Conservation (phyloP, 2,888 invertebrate genomes). For the Pheosia tremula region DNA sequence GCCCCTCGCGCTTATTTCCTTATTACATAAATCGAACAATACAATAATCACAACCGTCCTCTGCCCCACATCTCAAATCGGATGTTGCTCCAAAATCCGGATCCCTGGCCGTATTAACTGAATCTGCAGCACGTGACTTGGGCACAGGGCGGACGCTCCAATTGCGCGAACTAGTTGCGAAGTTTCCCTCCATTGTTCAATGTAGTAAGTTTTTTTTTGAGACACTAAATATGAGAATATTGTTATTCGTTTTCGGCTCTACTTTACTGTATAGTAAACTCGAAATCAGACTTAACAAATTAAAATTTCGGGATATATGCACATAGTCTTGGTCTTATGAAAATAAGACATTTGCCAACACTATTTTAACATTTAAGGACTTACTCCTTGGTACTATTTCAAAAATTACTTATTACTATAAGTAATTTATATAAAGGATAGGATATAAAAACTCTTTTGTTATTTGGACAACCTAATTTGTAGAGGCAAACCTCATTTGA, state of each 20-base stretch:
- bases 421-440: too few relatives aligned
- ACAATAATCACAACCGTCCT: constrained; percentile 31
- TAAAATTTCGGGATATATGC: too few relatives aligned
- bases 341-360: too few relatives aligned
- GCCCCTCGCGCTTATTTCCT: constrained; percentile 7
- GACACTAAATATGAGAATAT: background rate
- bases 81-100: constrained; percentile 18
- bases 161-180: background rate
- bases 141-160: background rate
- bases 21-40: constrained; percentile 29
- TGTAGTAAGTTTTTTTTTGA: background rate
- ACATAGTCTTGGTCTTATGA: too few relatives aligned
- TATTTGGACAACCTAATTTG: too few relatives aligned
- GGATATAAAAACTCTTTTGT: too few relatives aligned
- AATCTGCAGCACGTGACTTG: constrained; percentile 16
- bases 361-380: too few relatives aligned
- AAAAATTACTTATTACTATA: too few relatives aligned
- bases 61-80: constrained; percentile 22
- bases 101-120: constrained; percentile 25
- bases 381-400: too few relatives aligned
- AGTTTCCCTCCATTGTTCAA: background rate
- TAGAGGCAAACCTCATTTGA: background rate
- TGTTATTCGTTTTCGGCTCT: too few relatives aligned
- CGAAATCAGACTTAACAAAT: too few relatives aligned
- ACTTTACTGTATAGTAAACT: too few relatives aligned